These are phyloP conservation scores for Corythaeola cristata DNA, from an alignment of 2,113 vertebrate genomes.

Conservation along the genomic window DNA sequence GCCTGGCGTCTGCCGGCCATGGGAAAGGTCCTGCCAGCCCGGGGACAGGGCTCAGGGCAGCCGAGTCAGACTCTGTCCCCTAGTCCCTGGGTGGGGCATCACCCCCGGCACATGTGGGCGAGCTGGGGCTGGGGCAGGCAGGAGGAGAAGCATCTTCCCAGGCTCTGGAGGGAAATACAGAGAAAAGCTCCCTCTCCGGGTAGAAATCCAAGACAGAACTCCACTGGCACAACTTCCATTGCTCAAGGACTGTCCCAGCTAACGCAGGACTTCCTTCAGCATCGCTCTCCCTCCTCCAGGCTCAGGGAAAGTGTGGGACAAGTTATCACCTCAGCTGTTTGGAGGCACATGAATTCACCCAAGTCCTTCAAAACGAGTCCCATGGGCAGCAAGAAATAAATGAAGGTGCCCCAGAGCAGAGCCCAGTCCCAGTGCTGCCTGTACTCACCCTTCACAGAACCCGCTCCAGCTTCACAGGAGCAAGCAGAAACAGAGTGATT, in stretches of 20 bases:
- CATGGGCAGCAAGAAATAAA: not conserved
- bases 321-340: not conserved
- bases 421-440: not conserved
- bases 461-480: not conserved
- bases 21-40: not conserved
- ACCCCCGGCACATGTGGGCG: fast-evolving
- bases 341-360: not conserved
- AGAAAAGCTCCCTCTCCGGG: not conserved
- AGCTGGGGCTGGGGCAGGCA: not conserved
- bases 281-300: not conserved
- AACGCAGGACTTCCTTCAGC: not conserved
- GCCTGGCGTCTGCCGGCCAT: not conserved
- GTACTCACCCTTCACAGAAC: not conserved
- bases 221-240: not conserved
- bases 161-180: not conserved
- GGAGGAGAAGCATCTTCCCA: not conserved
- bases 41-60: not conserved
- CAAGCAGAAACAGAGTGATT: not conserved
- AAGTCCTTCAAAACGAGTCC: not conserved
- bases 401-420: not conserved
- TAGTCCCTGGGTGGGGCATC: not conserved
- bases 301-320: not conserved
- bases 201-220: not conserved
- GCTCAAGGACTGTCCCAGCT: not conserved
- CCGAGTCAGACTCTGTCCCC: not conserved